Conservation (phyloP, 2,888 invertebrate genomes). For the Thecophora atra region DNA sequence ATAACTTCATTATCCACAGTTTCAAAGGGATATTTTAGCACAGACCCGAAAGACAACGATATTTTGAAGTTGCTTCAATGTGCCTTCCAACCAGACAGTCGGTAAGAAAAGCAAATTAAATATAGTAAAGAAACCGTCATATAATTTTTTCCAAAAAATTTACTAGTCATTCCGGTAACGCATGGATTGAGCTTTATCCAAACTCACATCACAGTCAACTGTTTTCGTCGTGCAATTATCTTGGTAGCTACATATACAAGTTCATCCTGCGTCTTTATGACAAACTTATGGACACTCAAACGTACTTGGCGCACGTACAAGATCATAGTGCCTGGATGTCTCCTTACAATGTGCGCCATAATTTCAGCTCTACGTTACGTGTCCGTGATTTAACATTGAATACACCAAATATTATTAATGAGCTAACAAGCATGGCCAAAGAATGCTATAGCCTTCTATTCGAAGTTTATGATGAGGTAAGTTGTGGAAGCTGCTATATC, state of each 20-base stretch:
- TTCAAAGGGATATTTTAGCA: slow-evolving; percentile 72
- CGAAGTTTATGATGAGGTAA: slow-evolving; percentile 70
- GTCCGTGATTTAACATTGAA: slow-evolving; percentile 72
- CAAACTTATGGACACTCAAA: slow-evolving; percentile 62
- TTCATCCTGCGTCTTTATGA: slow-evolving; percentile 64
- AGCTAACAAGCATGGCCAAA: slow-evolving; percentile 68
- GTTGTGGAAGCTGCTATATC: background rate
- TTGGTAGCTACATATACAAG: slow-evolving; percentile 71
- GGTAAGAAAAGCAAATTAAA: slow-evolving; percentile 43
- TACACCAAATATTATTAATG: slow-evolving; percentile 70
- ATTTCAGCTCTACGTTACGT: slow-evolving; percentile 74
- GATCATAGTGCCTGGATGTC: slow-evolving; percentile 73
- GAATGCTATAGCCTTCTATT: slow-evolving; percentile 70
- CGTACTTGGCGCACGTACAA: slow-evolving; percentile 60
- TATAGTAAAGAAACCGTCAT: background rate
- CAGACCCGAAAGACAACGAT: slow-evolving; percentile 66
- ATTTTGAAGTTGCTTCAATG: slow-evolving; percentile 69
- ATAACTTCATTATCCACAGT: slow-evolving; percentile 71
- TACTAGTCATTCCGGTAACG: slow-evolving; percentile 60
- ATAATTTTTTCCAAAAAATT: background rate
- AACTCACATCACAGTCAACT: slow-evolving; percentile 73
- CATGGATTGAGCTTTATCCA: slow-evolving; percentile 70
- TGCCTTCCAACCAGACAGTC: slow-evolving; percentile 65
- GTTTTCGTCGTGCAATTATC: slow-evolving; percentile 73
- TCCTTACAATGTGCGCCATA: slow-evolving; percentile 74